phyloP scores from a whole-genome alignment of 1,140 invertebrate genomes.

The Bombus sibiricus region DNA sequence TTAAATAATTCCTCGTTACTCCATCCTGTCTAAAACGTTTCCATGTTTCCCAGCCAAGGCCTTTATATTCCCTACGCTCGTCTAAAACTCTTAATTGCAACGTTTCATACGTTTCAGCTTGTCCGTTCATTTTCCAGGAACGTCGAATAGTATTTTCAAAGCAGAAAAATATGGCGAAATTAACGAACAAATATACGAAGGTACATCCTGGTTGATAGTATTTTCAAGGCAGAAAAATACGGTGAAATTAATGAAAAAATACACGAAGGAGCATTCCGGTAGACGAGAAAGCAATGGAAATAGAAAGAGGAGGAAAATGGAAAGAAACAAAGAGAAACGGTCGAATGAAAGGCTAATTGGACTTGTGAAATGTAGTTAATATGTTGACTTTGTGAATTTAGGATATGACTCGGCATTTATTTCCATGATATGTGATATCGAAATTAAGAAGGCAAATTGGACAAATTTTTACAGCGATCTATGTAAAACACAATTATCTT shows the following conservation, averaged over 20 bases:
- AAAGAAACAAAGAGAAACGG: background rate
- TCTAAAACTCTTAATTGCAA: background rate
- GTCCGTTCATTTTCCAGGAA: background rate
- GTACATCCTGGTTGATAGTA: background rate
- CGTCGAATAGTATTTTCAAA: background rate
- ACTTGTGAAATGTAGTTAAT: background rate
- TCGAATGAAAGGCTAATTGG: constrained; percentile 23
- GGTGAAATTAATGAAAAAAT: background rate
- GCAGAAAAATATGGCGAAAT: background rate
- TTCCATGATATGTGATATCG: too few relatives aligned
- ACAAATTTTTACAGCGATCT: background rate
- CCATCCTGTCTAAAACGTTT: background rate
- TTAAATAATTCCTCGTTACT: constrained; percentile 7
- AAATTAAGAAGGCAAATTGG: background rate
- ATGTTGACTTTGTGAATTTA: background rate
- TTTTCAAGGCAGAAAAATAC: background rate
- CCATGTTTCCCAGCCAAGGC: background rate
- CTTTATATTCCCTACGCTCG: background rate
- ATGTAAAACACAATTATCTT: background rate
- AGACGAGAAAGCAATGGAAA: background rate
- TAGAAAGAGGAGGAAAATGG: background rate
- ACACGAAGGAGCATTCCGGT: background rate
- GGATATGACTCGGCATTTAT: background rate
- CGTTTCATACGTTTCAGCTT: background rate
- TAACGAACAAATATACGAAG: background rate